A percentile compares a stretch with the other conserved stretches of the same genome.
phyloP scores from a whole-genome alignment of 2,888 invertebrate species.

The Polydrusus tereticollis region DNA sequence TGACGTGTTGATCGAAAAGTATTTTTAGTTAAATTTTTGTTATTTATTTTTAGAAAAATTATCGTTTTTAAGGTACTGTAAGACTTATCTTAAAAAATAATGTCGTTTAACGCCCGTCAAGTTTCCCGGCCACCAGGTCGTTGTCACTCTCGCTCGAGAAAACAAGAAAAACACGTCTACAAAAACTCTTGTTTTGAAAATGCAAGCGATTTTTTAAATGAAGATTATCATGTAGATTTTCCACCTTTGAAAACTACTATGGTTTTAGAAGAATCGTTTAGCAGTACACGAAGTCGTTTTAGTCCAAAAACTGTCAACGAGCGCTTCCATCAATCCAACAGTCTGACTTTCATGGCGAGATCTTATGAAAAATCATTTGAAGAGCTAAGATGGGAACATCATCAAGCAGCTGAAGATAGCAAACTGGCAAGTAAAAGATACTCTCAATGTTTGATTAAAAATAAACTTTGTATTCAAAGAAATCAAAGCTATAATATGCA shows the following conservation, averaged over 20 bases:
- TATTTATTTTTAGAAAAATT: background rate
- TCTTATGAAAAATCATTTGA: slow-evolving; percentile 49
- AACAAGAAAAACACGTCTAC: slow-evolving; percentile 21
- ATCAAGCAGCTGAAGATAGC: slow-evolving; percentile 37
- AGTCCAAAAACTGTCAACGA: background rate
- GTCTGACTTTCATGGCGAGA: slow-evolving; percentile 48
- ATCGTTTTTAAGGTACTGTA: background rate
- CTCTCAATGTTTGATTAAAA: slow-evolving; percentile 11
- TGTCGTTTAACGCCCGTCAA: slow-evolving; percentile 49
- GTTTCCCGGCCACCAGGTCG: slow-evolving; percentile 43
- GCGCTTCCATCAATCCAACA: slow-evolving; percentile 26
- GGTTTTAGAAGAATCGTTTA: background rate
- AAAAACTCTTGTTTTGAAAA: background rate
- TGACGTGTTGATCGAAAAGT: background rate
- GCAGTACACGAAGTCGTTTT: background rate
- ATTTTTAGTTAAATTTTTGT: slow-evolving; percentile 9
- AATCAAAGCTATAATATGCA: background rate
- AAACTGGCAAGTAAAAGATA: slow-evolving; percentile 13
- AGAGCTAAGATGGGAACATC: slow-evolving; percentile 51
- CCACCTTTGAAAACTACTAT: slow-evolving; percentile 35
- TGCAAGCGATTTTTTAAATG: too few relatives aligned
- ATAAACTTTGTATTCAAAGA: slow-evolving; percentile 19
- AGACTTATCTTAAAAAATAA: slow-evolving; percentile 24
- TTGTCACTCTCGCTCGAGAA: slow-evolving; percentile 29
- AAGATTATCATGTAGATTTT: slow-evolving; percentile 32